Conservation (phyloP, 2,888 invertebrate species). For the Timandra comae region DNA sequence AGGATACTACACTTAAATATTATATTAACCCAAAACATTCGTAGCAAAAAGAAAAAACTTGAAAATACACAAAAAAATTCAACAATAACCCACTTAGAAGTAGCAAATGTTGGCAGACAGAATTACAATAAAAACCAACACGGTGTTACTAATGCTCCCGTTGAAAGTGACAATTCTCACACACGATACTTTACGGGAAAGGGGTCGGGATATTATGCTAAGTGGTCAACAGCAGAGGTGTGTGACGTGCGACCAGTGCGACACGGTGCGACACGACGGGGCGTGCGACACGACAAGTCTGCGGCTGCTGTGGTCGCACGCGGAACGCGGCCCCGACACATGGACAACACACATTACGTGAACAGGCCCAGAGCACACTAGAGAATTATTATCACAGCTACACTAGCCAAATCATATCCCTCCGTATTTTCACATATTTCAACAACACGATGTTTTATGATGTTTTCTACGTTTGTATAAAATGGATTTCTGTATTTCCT, state of each 20-base stretch:
- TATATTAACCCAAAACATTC: too few relatives aligned
- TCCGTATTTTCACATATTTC: too few relatives aligned
- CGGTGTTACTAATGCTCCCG: slow-evolving; percentile 8
- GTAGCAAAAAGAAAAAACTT: too few relatives aligned
- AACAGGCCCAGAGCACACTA: not conserved
- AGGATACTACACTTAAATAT: too few relatives aligned
- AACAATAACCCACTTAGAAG: not conserved
- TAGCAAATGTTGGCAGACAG: not conserved
- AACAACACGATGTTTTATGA: too few relatives aligned
- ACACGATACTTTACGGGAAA: slow-evolving; percentile 28
- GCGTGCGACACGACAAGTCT: slow-evolving; percentile 33
- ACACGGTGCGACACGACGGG: not conserved
- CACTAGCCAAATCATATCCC: too few relatives aligned
- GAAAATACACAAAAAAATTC: not conserved
- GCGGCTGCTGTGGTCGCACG: slow-evolving; percentile 21
- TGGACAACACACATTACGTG: not conserved
- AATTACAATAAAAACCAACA: slow-evolving; percentile 1
- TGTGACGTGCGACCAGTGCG: slow-evolving; percentile 8
- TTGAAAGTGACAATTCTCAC: slow-evolving; percentile 12
- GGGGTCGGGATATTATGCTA: slow-evolving; percentile 26
- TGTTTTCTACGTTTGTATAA: too few relatives aligned
- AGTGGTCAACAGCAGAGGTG: slow-evolving; percentile 10
- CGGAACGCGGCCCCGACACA: slow-evolving; percentile 21
- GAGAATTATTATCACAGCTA: not conserved
- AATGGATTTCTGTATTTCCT: too few relatives aligned